Base-by-base conservation (phyloP, 1,140 invertebrate genomes). In the Drosophila miranda region DNA sequence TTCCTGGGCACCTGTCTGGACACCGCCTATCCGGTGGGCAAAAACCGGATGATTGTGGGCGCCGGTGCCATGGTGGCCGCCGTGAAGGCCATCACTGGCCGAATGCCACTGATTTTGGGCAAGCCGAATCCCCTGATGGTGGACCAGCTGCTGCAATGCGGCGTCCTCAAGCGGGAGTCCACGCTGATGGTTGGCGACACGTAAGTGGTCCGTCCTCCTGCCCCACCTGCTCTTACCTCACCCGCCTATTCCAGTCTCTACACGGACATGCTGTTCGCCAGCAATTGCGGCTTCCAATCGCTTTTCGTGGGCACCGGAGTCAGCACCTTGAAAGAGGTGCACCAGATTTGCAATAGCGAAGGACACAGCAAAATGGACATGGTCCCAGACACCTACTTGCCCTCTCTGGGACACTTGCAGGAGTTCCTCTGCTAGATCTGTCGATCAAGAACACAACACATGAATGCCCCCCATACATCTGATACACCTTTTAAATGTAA, bases 171-270 rank as follows among this genome's bases (percentile, higher is more conserved):
- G 49, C 83, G 83, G 9, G 58, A 69, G 6, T 88, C 50, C 9
- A 87, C 82, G 14, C 59, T 87, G 0, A 76, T 87, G 75, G 63
- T 87, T 28, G 82, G 82, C 8, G 82, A 87, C 41, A 88, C 78
- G 82, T 87, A 21, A 58, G 82, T 71, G 23, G 8, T 2, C 6
- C 11, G 1, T 19, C 9, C n/a, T 0, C 9, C 0, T 5, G 1
- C 7, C n/a, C 16, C 4, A 14, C 16, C 43, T 11, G 6, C n/a
- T 9, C 19, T 6, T 7, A 14, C 16, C 2, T 2, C 9, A 1
- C 9, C 7, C 3, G 28, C 2, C 23, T 38, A 14, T 52, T 23
- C 4, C 48, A 87, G 82, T 0, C 51, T 87, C 1, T 23, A 43
- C 1, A 69, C 82, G 6, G 82, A 82, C 16, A 88, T 88, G 0